These are phyloP conservation scores for Hippocampus mohnikei DNA, from an alignment of 2,113 vertebrate species.

Conservation along the genomic window DNA sequence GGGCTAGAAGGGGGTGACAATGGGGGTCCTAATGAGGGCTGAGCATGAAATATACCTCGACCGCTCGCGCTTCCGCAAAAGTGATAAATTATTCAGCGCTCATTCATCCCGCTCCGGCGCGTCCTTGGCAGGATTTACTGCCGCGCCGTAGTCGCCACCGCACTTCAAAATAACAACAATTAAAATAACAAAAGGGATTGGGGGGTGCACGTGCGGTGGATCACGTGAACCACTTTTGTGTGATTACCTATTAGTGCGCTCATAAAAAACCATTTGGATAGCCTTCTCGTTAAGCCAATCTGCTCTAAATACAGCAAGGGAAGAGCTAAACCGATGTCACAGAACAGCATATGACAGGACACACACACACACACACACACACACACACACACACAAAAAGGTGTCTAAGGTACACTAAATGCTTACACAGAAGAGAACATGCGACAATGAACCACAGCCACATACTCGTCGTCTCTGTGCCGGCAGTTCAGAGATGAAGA, in stretches of 20 bases:
- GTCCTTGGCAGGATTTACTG: constrained; percentile 80
- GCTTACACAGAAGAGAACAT: neutral
- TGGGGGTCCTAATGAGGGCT: constrained; percentile 81
- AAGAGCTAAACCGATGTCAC: neutral
- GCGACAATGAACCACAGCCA: neutral
- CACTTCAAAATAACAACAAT: constrained; percentile 86
- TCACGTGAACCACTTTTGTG: constrained; percentile 58
- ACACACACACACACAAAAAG: neutral
- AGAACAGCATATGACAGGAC: neutral
- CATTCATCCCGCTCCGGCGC: constrained; percentile 71
- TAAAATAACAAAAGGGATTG: constrained; percentile 79
- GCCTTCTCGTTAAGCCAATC: constrained; percentile 48
- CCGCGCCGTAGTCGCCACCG: constrained; percentile 64
- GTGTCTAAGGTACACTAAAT: neutral
- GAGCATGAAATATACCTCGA: constrained; percentile 46
- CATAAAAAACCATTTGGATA: constrained; percentile 65
- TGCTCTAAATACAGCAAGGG: constrained; percentile 6
- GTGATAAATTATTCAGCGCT: constrained; percentile 90
- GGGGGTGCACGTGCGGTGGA: constrained; percentile 44
- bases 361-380: too few species aligned
- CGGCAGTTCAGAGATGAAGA: neutral
- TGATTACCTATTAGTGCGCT: constrained; percentile 77
- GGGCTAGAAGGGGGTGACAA: constrained; percentile 80
- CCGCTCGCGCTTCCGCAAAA: constrained; percentile 82
- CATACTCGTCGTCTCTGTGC: neutral